A percentile compares a stretch with the other conserved stretches of the same genome.
phyloP scores from a whole-genome alignment of 2,888 invertebrate species.

The Aleiodes testaceus region DNA sequence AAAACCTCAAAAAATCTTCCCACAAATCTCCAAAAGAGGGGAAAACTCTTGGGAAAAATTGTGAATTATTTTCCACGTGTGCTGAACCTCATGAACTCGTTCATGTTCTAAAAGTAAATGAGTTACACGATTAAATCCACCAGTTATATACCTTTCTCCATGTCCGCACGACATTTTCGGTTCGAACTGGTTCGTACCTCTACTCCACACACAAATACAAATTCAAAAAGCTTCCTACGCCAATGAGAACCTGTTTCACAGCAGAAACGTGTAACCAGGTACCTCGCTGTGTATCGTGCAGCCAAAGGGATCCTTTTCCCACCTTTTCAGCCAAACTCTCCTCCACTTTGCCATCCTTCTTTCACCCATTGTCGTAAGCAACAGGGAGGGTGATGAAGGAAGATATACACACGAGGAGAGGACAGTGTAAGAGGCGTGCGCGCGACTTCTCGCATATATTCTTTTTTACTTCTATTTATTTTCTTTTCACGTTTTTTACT shows the following conservation, averaged over 20 bases:
- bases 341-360: conserved; percentile 18
- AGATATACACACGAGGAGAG: conserved; percentile 22
- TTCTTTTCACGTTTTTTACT: conserved; percentile 18
- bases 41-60: conserved; percentile 2
- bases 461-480: conserved; percentile 32
- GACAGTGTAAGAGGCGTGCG: conserved; percentile 25
- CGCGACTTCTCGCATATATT: conserved; percentile 37
- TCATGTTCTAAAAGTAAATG: conserved; percentile 22
- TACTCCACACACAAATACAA: conserved; percentile 39
- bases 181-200: conserved; percentile 52
- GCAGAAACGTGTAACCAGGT: conserved; percentile 44
- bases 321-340: conserved; percentile 21
- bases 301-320: conserved; percentile 34
- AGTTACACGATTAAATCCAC: conserved; percentile 29
- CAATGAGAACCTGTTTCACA: conserved; percentile 59
- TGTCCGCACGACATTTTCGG: conserved; percentile 40
- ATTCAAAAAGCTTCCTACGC: conserved; percentile 57
- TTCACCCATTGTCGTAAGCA: conserved; percentile 40
- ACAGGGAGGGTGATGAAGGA: conserved; percentile 35
- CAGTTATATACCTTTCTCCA: conserved; percentile 24
- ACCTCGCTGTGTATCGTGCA: conserved; percentile 26
- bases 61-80: conserved; percentile 22
- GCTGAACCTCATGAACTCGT: conserved; percentile 23
- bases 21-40: conserved; percentile 1
- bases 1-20: background rate